These are phyloP conservation scores for Drosophila rellima DNA, from an alignment of 2,888 invertebrate species.

Conservation along the genomic window DNA sequence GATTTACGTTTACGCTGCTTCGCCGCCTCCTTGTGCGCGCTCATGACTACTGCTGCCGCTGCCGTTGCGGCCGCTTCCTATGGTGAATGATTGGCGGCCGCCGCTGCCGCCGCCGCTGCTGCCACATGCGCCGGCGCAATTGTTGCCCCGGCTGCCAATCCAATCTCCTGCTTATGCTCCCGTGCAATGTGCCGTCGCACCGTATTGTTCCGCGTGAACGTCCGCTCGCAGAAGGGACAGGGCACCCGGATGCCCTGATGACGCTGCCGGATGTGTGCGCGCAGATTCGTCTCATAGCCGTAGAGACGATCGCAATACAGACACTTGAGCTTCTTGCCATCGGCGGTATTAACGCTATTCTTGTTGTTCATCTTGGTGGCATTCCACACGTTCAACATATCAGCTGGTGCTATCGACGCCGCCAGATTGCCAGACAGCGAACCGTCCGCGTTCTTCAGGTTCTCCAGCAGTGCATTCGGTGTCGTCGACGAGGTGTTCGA, in stretches of 20 bases:
- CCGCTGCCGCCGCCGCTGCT: slow-evolving; percentile 83
- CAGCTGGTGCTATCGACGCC: slow-evolving; percentile 86
- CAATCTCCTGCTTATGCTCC: slow-evolving; percentile 91
- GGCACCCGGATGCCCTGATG: slow-evolving; percentile 97
- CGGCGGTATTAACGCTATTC: slow-evolving; percentile 92
- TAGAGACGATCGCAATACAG: slow-evolving; percentile 96
- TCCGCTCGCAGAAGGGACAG: slow-evolving; percentile 95
- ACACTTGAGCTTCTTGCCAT: slow-evolving; percentile 96
- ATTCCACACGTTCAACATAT: slow-evolving; percentile 88
- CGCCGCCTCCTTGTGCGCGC: slow-evolving; percentile 82
- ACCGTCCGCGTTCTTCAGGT: slow-evolving; percentile 83
- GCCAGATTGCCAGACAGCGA: slow-evolving; percentile 84
- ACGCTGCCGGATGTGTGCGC: slow-evolving; percentile 95
- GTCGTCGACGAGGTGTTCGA: slow-evolving; percentile 87
- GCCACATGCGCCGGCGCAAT: slow-evolving; percentile 82
- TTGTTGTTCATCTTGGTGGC: slow-evolving; percentile 89
- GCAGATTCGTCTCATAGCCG: slow-evolving; percentile 96
- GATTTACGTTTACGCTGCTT: slow-evolving; percentile 85
- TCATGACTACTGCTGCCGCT: slow-evolving; percentile 85
- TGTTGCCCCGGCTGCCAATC: slow-evolving; percentile 81
- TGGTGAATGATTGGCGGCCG: slow-evolving; percentile 85
- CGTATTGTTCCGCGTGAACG: slow-evolving; percentile 96
- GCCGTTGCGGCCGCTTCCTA: slow-evolving; percentile 85
- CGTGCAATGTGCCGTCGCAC: slow-evolving; percentile 96
- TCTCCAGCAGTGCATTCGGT: slow-evolving; percentile 86